These are phyloP conservation scores for Pseudocheirus occidentalis DNA, from an alignment of 2,797 vertebrate species.

Conservation along the genomic window DNA sequence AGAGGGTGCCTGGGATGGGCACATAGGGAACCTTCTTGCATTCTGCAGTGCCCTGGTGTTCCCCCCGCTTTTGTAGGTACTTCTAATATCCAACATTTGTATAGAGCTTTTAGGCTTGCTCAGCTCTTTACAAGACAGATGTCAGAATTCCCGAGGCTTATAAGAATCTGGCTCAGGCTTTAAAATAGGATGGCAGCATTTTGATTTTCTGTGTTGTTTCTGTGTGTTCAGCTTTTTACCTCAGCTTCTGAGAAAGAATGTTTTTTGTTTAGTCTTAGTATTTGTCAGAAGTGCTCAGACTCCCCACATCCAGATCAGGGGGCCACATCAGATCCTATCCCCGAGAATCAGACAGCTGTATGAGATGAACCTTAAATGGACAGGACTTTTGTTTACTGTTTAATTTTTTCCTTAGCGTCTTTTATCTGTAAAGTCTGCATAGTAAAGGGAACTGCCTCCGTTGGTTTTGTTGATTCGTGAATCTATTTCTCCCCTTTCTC, in stretches of 20 bases:
- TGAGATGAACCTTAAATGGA: neutral
- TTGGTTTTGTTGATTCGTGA: neutral
- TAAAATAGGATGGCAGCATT: neutral
- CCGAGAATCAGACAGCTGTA: no score
- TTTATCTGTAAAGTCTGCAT: neutral
- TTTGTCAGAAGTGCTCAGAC: neutral
- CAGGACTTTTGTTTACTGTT: neutral
- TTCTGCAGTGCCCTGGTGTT: neutral
- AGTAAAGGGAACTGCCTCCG: neutral
- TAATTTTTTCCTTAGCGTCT: neutral
- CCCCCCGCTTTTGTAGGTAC: neutral
- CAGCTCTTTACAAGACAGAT: neutral
- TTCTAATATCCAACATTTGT: neutral
- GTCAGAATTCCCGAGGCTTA: neutral
- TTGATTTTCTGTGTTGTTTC: neutral
- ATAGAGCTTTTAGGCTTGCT: neutral
- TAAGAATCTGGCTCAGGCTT: neutral
- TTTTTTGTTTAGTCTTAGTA: neutral
- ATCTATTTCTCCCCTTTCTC: neutral
- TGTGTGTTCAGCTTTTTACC: neutral
- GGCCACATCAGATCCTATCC: neutral
- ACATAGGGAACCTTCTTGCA: neutral
- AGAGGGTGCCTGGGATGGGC: neutral
- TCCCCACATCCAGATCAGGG: neutral
- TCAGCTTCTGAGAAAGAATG: neutral